These are phyloP conservation scores for Brachypalpus laphriformis DNA, from an alignment of 2,888 invertebrate species.

Conservation along the genomic window DNA sequence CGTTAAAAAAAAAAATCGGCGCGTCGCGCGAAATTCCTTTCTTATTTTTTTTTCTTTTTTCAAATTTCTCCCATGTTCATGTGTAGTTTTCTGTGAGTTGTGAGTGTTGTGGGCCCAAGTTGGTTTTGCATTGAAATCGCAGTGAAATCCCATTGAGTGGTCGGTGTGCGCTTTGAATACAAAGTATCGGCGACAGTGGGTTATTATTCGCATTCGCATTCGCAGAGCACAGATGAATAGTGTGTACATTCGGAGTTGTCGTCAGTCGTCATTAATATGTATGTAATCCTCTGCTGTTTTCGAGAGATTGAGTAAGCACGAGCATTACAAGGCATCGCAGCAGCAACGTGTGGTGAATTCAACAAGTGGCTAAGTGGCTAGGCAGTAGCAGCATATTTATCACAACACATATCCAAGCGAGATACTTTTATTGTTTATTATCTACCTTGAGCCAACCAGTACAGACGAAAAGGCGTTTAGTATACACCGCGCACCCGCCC, in stretches of 20 bases:
- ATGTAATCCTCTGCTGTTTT: constrained; percentile 45
- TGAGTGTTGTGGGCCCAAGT: constrained; percentile 15
- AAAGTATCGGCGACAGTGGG: constrained; percentile 55
- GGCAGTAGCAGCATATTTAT: constrained; percentile 39
- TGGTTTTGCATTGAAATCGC: constrained; percentile 54
- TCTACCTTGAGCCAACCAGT: constrained; percentile 60
- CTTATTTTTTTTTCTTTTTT: background rate
- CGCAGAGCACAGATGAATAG: constrained; percentile 49
- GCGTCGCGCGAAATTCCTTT: constrained; percentile 5
- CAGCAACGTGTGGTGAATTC: constrained; percentile 62
- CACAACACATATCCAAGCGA: constrained; percentile 45
- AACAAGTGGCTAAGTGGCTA: constrained; percentile 66
- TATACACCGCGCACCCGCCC: too few relatives aligned
- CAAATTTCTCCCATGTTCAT: constrained; percentile 31
- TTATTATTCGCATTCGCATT: constrained; percentile 39
- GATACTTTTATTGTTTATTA: constrained; percentile 35
- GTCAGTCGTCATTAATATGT: constrained; percentile 55
- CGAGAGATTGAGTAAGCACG: constrained; percentile 53
- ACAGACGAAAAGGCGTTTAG: constrained; percentile 44
- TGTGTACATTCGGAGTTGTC: constrained; percentile 27
- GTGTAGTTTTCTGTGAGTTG: background rate
- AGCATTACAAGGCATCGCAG: constrained; percentile 57
- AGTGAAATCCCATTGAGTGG: constrained; percentile 62
- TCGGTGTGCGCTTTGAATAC: constrained; percentile 60
- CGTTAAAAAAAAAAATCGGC: background rate